Evolutionary conservation across 2,113 vertebrate genomes (phyloP), one percentile per base, ranked within the genome.

Genomic region (Siniperca knerii): DNA sequence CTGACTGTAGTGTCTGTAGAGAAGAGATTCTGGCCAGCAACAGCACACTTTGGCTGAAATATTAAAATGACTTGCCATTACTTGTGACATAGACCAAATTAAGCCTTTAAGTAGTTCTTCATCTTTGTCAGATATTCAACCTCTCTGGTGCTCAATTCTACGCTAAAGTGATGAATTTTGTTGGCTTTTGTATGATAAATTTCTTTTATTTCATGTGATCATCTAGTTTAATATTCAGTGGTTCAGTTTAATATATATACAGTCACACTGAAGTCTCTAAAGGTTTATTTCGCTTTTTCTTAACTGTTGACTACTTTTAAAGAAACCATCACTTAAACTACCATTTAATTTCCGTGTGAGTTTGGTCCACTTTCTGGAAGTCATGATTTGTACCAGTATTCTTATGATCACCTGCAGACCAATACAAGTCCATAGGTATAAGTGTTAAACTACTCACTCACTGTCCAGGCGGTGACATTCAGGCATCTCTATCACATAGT

Each of bases 401-500:
- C 8, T 25, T 42, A 25, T 20, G 37, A 18, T 84, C 25, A 55
- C 57, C 40, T 58, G 42, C 54, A 70, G 42, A 54, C 58, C 80
- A 66, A 70, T 50, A 52, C 4, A n/a, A 57, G 55, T 86, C 35
- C 15, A 21, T 37, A n/a, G 61, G 55, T 37, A 8, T 68, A 52
- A 57, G 61, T 21, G 20, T 72, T 84, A 23, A 70, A 79, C 73
- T 40, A 62, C 64, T 85, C 37, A 7, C 62, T 85, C 75, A 55
- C 61, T 78, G 82, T 89, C 89, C 89, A 87, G 33, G 68, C 54
- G 10, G 54, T 91, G 88, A 91, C 90, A 91, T 93, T 90, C 87
- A 91, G 84, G 83, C 57, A 57, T 75, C 82, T 92, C 88, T 80
- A 85, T 90, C 82, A 83, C 72, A 86, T n/a, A n/a, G 79, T 76